These are phyloP conservation scores for Pteria penguin DNA, from an alignment of 2,888 invertebrate species.

Conservation along the genomic window DNA sequence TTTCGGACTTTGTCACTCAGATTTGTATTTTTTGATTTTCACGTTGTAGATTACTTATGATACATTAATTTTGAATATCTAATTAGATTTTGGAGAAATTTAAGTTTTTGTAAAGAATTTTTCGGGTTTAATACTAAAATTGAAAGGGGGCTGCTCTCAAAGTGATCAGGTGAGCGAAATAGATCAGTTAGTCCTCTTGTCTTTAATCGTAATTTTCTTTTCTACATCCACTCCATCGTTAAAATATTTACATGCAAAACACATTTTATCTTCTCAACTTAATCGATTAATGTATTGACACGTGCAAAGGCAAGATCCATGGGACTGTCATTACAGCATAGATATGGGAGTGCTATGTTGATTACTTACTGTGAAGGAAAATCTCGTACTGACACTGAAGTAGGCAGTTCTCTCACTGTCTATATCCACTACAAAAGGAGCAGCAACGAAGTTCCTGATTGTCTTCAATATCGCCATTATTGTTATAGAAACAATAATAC, in stretches of 20 bases:
- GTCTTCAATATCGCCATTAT: neutral
- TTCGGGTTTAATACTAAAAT: no score
- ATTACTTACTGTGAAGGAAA: neutral
- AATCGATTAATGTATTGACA: neutral
- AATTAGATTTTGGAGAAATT: no score
- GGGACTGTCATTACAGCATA: no score
- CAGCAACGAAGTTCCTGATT: neutral
- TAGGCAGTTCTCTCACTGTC: neutral
- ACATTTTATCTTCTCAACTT: neutral
- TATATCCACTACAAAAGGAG: neutral
- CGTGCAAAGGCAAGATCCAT: neutral
- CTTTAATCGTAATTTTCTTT: neutral
- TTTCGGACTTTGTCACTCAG: no score
- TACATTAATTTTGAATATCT: no score
- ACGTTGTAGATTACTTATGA: no score
- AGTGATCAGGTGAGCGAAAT: no score
- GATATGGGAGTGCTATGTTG: no score
- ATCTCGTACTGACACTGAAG: neutral
- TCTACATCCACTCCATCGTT: neutral
- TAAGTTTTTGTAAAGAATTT: no score
- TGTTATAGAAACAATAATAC: neutral
- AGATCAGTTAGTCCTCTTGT: no score
- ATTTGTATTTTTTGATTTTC: no score
- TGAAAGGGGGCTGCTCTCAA: no score
- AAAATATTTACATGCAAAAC: neutral